These are phyloP conservation scores for Rhodinocichla rosea DNA, from an alignment of 2,113 vertebrate genomes.

Conservation along the genomic window DNA sequence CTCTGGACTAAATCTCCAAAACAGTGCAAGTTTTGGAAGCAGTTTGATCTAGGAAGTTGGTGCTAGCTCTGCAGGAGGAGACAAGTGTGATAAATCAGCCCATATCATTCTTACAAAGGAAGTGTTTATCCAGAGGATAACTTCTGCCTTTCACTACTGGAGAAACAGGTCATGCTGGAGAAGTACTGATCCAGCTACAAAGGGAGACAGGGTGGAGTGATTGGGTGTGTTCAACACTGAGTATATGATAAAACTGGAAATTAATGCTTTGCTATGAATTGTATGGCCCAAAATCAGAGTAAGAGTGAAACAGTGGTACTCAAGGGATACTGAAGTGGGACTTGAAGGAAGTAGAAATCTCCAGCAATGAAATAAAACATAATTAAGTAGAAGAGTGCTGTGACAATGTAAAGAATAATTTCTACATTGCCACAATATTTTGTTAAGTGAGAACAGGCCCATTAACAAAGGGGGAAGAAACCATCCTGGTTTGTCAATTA, in stretches of 20 bases:
- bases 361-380: background rate
- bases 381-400: constrained; percentile 19
- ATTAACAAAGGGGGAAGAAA: background rate
- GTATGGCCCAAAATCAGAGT: background rate
- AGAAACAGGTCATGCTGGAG: background rate
- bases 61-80: background rate
- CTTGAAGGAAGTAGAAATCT: background rate
- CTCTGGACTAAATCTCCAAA: background rate
- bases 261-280: background rate
- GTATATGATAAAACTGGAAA: background rate
- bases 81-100: background rate
- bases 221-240: background rate
- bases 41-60: background rate
- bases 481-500: constrained; percentile 17
- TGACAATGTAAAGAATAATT: constrained; percentile 25
- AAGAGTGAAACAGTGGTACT: background rate
- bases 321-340: constrained; percentile 11
- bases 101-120: background rate
- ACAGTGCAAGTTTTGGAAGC: background rate
- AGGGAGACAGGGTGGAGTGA: background rate
- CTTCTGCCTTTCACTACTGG: background rate
- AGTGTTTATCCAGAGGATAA: background rate
- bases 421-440: constrained; percentile 58
- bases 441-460: constrained; percentile 34
- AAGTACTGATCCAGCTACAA: background rate